Evolutionary conservation across 2,888 invertebrate species (phyloP).

Genomic region (Cryptocheilus praepositus): DNA sequence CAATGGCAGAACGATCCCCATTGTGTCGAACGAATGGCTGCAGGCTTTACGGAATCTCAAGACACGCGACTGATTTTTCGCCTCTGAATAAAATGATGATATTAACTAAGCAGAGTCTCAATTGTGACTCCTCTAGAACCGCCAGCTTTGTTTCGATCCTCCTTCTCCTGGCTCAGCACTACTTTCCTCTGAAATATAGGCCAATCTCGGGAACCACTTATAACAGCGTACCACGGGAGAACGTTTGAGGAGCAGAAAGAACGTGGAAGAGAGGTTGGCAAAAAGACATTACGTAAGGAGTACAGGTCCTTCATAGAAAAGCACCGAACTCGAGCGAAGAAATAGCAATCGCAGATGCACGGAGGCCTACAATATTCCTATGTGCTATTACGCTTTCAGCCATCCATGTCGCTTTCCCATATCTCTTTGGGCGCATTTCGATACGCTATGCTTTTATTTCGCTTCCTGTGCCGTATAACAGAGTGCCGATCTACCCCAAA

Average conservation of each 20-base stretch:
- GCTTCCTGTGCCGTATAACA: background rate
- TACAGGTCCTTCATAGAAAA: background rate
- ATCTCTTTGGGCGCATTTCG: background rate
- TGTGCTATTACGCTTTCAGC: background rate
- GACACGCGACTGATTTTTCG: slow-evolving; percentile 69
- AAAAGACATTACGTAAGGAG: slow-evolving; percentile 3
- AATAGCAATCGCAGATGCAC: slow-evolving; percentile 8
- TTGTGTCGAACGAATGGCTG: slow-evolving; percentile 53
- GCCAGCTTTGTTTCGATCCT: slow-evolving; percentile 59
- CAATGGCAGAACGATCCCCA: slow-evolving; percentile 60
- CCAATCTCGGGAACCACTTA: slow-evolving; percentile 13
- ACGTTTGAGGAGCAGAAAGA: background rate
- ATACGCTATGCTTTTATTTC: background rate
- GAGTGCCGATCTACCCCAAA: too few species aligned
- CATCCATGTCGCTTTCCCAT: background rate
- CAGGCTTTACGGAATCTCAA: slow-evolving; percentile 44
- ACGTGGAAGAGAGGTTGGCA: background rate
- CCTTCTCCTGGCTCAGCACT: background rate
- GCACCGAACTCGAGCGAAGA: slow-evolving; percentile 10
- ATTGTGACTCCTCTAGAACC: slow-evolving; percentile 39
- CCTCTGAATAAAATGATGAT: slow-evolving; percentile 72
- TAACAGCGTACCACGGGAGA: too few species aligned
- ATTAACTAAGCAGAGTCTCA: slow-evolving; percentile 60
- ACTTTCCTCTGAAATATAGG: slow-evolving; percentile 41
- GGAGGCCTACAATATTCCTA: background rate